Evolutionary conservation across 2,797 vertebrate species (phyloP).

Genomic region (Echeneis naucrates): DNA sequence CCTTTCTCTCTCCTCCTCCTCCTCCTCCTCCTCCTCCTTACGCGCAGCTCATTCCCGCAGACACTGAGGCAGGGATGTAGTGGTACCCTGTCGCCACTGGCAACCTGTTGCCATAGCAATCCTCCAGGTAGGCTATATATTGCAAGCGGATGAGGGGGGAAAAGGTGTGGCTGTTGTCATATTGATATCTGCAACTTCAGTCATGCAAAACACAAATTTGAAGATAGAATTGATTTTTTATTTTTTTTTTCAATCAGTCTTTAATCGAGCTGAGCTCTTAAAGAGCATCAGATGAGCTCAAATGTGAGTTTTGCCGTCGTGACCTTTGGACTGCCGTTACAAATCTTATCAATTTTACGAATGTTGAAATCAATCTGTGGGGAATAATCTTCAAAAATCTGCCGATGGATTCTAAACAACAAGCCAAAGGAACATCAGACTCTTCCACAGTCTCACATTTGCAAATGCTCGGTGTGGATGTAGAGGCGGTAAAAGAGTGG

Average conservation of each 20-base stretch:
- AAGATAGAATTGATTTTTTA: too few species aligned
- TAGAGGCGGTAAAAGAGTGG: not conserved
- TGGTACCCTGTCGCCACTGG: conserved; percentile 83
- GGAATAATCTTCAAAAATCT: not conserved
- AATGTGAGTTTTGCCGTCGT: not conserved
- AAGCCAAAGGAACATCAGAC: not conserved
- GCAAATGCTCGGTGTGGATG: not conserved
- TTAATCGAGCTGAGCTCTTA: not conserved
- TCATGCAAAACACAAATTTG: not conserved
- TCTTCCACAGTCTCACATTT: not conserved
- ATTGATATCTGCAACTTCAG: not conserved
- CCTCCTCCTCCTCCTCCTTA: conserved; percentile 21
- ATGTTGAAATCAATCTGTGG: too few species aligned
- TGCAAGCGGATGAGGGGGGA: conserved; percentile 43
- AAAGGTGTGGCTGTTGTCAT: conserved; percentile 61
- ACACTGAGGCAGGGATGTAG: conserved; percentile 67
- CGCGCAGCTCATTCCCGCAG: conserved; percentile 59
- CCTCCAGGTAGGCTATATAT: conserved; percentile 74
- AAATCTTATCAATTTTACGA: too few species aligned
- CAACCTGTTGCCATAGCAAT: conserved; percentile 89
- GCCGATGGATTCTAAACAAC: not conserved
- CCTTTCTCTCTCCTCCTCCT: not conserved
- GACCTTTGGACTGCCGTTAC: not conserved
- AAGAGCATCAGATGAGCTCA: not conserved
- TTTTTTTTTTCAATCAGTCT: not conserved